phyloP scores from a whole-genome alignment of 2,888 invertebrate species.

The Ditula angustiorana region DNA sequence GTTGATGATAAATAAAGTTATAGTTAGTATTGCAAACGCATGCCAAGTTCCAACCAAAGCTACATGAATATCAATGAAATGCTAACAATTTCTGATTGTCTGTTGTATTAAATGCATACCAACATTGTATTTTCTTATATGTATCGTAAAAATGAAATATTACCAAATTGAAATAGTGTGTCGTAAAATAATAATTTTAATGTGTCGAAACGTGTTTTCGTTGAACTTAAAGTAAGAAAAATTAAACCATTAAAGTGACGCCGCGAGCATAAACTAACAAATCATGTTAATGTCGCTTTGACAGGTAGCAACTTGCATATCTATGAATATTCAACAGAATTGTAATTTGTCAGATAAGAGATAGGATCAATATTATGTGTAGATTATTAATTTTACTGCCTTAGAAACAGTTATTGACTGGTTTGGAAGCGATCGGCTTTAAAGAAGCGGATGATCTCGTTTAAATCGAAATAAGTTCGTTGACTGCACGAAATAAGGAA shows the following conservation, averaged over 20 bases:
- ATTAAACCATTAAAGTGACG: slow-evolving; percentile 9
- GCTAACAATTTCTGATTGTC: background rate
- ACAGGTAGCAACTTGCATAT: slow-evolving; percentile 13
- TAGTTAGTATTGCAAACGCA: slow-evolving; percentile 8
- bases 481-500: slow-evolving; percentile 21
- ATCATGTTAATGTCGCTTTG: slow-evolving; percentile 8
- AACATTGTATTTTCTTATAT: background rate
- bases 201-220: background rate
- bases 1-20: slow-evolving; percentile 16
- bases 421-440: slow-evolving; percentile 29
- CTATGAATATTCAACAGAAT: slow-evolving; percentile 36
- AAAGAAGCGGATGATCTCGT: slow-evolving; percentile 34
- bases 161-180: background rate
- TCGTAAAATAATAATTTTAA: background rate
- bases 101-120: background rate
- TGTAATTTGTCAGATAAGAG: slow-evolving; percentile 30
- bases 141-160: background rate
- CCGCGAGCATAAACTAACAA: slow-evolving; percentile 17
- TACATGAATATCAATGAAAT: slow-evolving; percentile 15
- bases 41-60: background rate
- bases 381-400: slow-evolving; percentile 39
- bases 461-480: slow-evolving; percentile 35
- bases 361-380: slow-evolving; percentile 36
- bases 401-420: slow-evolving; percentile 42
- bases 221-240: background rate